These are phyloP conservation scores for Arrhopalites spinosus DNA, from an alignment of 2,888 invertebrate genomes.

Conservation along the genomic window DNA sequence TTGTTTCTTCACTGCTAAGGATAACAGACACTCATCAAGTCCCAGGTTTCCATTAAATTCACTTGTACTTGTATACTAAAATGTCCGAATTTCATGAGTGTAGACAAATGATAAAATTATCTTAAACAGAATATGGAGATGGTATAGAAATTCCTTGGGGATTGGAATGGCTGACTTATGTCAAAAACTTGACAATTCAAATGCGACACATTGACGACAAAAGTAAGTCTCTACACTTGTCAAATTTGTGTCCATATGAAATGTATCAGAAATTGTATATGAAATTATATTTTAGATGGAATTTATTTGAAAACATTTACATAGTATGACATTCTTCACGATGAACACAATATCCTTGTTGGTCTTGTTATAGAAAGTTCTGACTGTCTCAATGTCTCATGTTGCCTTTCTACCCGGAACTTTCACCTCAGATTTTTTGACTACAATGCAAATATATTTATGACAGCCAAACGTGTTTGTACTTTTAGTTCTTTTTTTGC, in stretches of 20 bases:
- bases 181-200: background rate
- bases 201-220: background rate
- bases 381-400: background rate
- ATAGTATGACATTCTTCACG: background rate
- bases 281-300: conserved; percentile 18
- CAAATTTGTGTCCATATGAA: background rate
- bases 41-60: background rate
- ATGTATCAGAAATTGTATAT: background rate
- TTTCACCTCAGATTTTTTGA: background rate
- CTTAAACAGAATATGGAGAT: background rate
- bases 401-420: background rate
- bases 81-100: background rate
- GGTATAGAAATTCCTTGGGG: background rate
- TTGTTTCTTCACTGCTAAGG: background rate
- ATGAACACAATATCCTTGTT: background rate
- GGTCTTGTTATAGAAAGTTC: background rate
- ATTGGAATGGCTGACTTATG: background rate
- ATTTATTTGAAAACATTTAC: conserved; percentile 3
- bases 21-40: background rate
- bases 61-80: background rate
- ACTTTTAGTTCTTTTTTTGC: background rate
- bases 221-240: background rate
- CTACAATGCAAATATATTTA: background rate
- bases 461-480: background rate
- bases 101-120: background rate